Evolutionary conservation across 2,888 invertebrate species (phyloP).

Genomic region (Archips crataeganus): DNA sequence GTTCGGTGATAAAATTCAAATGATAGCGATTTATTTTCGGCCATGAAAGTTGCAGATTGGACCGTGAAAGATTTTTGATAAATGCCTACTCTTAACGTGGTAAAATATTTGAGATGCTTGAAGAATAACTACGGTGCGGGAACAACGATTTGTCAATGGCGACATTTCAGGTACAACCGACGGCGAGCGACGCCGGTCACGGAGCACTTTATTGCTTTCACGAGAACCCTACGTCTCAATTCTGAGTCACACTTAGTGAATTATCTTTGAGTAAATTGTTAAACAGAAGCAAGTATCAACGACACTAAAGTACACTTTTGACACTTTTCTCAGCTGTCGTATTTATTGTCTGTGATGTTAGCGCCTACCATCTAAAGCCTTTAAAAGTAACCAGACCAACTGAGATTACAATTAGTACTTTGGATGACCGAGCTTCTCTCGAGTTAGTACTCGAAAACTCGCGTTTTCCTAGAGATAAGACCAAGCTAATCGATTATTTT

Average conservation of each 20-base stretch:
- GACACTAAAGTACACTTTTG: not conserved
- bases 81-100: constrained; percentile 52
- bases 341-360: not conserved
- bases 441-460: too few relatives aligned
- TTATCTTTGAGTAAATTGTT: constrained; percentile 12
- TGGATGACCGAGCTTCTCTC: too few relatives aligned
- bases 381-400: too few relatives aligned
- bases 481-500: too few relatives aligned
- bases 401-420: too few relatives aligned
- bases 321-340: not conserved
- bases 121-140: constrained; percentile 46
- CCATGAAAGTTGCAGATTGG: constrained; percentile 47
- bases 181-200: not conserved
- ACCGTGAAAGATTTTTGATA: constrained; percentile 53
- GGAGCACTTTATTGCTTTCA: constrained; percentile 17
- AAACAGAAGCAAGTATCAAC: not conserved
- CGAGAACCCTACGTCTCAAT: constrained; percentile 17
- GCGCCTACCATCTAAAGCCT: too few relatives aligned
- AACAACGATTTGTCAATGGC: constrained; percentile 29
- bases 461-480: too few relatives aligned
- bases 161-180: constrained; percentile 5
- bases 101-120: constrained; percentile 54
- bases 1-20: constrained; percentile 51
- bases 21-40: constrained; percentile 53
- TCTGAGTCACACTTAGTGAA: constrained; percentile 2